Base-by-base conservation (phyloP, 2,113 vertebrate genomes). In the Engystomops pustulosus region DNA sequence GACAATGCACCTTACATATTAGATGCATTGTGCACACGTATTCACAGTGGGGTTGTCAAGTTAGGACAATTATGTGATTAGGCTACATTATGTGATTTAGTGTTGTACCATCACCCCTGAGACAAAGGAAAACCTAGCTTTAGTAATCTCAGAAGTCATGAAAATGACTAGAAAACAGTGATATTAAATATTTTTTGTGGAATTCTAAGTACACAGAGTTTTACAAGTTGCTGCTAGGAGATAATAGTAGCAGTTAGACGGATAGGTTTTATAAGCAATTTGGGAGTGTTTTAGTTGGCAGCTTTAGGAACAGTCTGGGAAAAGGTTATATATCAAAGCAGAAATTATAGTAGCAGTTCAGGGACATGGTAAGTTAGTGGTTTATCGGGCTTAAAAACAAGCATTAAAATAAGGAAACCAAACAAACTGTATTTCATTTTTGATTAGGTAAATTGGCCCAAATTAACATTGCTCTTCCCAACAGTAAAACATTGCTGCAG, bases 291-390 rank as follows among this genome's bases (percentile, higher is more conserved):
- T 78, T 78, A 58, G 51, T 78, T 78, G 75, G 77, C 55, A 79
- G 77, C 38, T 65, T 65, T 47, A 79, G 77, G 38, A 79, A 41
- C 75, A 79, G 77, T 79, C 58, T 65, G 58, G 77, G 77, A 47
- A 79, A 78, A 58, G 75, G 75, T 78, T 53, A 78, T 78, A 78
- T 78, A 78, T 78, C 75, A 78, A 78, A 78, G 75, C 14, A 55
- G 58, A 67, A 79, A 47, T 62, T 79, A 65, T 79, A 79, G 77
- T 62, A 79, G 77, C 77, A 79, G 77, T 67, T 79, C 55, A 67
- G 77, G 77, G 77, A 79, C 55, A 47, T 45, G 77, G 32, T 67
- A 79, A 45, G 55, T 79, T 79, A 65, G 55, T 67, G 77, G 77
- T 79, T 62, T 78, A 67, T 79, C 14, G 34, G 53, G 18, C 75